A percentile compares a stretch with the other conserved stretches of the same genome.
phyloP scores from a whole-genome alignment of 2,888 invertebrate species.

The Griposia aprilina region DNA sequence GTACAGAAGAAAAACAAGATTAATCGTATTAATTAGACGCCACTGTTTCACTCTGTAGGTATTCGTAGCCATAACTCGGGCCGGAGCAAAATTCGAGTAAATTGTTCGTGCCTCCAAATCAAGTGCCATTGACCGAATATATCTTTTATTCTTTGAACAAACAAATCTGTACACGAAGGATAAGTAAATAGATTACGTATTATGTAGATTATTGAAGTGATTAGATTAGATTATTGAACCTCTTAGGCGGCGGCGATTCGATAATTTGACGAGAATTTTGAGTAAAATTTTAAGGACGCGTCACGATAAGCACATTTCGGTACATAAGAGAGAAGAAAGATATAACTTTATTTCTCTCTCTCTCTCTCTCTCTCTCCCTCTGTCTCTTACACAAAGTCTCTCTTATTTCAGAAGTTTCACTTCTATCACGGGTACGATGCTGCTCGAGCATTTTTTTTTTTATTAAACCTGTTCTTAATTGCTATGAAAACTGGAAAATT shows the following conservation, averaged over 20 bases:
- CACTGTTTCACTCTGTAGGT: conserved; percentile 65
- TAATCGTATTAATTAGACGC: conserved; percentile 73
- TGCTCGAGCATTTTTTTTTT: background rate
- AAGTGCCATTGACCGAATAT: conserved; percentile 57
- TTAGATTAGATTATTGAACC: too few species aligned
- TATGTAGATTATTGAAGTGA: background rate
- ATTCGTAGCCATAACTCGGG: conserved; percentile 64
- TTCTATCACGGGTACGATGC: too few species aligned
- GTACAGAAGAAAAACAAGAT: conserved; percentile 65
- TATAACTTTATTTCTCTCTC: too few species aligned
- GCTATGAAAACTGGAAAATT: background rate
- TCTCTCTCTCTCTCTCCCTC: too few species aligned
- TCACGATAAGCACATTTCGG: too few species aligned
- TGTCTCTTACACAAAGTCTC: too few species aligned
- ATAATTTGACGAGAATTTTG: too few species aligned
- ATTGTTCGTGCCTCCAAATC: conserved; percentile 49
- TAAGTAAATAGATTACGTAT: conserved; percentile 28
- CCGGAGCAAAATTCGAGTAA: conserved; percentile 47
- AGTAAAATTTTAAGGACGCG: too few species aligned
- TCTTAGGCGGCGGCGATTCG: too few species aligned
- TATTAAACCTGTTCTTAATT: background rate
- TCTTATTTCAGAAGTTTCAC: too few species aligned
- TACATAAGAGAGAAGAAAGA: too few species aligned
- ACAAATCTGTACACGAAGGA: conserved; percentile 38
- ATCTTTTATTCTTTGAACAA: conserved; percentile 46